phyloP scores from a whole-genome alignment of 2,797 vertebrate genomes.

The Malurus leucopterus region DNA sequence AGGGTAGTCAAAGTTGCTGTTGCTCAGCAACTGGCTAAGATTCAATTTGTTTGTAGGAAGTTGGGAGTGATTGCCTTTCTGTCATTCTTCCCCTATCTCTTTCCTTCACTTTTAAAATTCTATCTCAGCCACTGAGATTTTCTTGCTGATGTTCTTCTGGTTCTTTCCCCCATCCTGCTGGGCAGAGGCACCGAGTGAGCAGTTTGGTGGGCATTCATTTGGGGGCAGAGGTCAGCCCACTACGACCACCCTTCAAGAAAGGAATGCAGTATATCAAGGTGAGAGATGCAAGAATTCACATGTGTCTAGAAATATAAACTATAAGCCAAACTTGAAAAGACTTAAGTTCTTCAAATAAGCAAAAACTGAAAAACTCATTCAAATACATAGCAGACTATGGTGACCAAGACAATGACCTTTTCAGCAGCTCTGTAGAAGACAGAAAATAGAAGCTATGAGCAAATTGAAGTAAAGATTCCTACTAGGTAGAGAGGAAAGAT shows the following conservation, averaged over 20 bases:
- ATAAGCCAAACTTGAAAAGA: background rate
- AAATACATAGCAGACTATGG: background rate
- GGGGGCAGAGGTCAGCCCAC: background rate
- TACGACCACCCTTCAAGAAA: background rate
- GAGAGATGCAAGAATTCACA: background rate
- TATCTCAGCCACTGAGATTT: background rate
- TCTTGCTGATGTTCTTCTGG: background rate
- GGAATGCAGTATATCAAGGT: background rate
- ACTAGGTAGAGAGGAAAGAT: background rate
- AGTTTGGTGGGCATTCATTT: background rate
- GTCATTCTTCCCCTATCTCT: accelerated
- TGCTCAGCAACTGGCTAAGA: background rate
- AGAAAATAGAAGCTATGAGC: background rate
- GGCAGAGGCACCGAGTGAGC: background rate
- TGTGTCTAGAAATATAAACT: background rate
- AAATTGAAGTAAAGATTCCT: background rate
- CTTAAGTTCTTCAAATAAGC: background rate
- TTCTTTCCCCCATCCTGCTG: background rate
- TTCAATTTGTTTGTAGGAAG: background rate
- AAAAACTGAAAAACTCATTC: background rate
- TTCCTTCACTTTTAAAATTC: background rate
- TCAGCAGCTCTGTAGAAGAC: background rate
- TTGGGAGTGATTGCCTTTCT: background rate
- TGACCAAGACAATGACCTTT: background rate
- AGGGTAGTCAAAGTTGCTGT: background rate